phyloP scores from a whole-genome alignment of 2,888 invertebrate genomes.

The Andricus curvator region DNA sequence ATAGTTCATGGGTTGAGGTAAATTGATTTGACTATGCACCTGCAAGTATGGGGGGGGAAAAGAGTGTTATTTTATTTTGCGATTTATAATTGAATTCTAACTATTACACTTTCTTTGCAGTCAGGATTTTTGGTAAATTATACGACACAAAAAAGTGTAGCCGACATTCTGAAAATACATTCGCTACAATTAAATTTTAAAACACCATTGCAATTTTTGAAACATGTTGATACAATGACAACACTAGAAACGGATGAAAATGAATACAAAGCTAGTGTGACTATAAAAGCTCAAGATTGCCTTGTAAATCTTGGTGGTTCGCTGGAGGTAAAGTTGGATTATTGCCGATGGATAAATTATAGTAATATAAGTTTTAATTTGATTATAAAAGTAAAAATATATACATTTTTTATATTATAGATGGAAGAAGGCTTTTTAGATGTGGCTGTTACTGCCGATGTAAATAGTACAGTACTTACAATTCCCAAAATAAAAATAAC shows the following conservation, averaged over 20 bases:
- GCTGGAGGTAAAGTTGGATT: conserved; percentile 78
- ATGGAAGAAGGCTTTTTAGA: conserved; percentile 84
- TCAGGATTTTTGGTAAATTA: conserved; percentile 80
- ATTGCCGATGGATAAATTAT: neutral
- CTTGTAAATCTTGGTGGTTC: conserved; percentile 79
- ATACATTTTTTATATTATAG: conserved; percentile 70
- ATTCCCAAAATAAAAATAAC: conserved; percentile 84
- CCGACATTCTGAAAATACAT: conserved; percentile 77
- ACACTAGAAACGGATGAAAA: conserved; percentile 79
- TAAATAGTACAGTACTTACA: conserved; percentile 83
- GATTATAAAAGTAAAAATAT: conserved; percentile 7
- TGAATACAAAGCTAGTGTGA: conserved; percentile 79
- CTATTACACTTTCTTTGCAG: conserved; percentile 60
- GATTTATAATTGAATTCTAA: conserved; percentile 21
- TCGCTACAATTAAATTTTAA: conserved; percentile 79
- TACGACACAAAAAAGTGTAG: conserved; percentile 75
- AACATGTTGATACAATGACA: conserved; percentile 78
- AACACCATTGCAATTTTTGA: conserved; percentile 80
- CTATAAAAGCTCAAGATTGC: conserved; percentile 79
- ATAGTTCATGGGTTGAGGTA: conserved; percentile 79
- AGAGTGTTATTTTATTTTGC: neutral
- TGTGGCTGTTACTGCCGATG: conserved; percentile 81
- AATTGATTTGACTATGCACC: conserved; percentile 45
- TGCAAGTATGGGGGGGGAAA: too few species aligned
- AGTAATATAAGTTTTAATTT: neutral